Conservation (phyloP, 2,797 vertebrate species). For the Gouania willdenowi region DNA sequence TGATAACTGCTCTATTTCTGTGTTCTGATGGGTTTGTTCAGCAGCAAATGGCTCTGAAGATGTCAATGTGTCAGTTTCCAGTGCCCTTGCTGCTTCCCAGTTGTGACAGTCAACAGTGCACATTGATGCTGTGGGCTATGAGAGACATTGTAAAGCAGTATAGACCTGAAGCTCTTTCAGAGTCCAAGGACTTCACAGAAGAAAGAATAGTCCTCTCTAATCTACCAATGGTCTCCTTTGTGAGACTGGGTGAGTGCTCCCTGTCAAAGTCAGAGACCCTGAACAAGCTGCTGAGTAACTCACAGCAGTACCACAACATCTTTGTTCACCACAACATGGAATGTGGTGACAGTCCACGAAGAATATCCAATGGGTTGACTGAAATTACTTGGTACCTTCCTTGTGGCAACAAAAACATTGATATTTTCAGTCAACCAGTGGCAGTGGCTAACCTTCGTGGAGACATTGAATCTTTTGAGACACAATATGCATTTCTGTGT, state of each 20-base stretch:
- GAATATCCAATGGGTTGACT: conserved; percentile 70
- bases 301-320: conserved; percentile 66
- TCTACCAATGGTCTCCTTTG: conserved; percentile 66
- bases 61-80: conserved; percentile 84
- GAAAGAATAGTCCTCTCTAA: conserved; percentile 61
- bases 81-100: conserved; percentile 78
- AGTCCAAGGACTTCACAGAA: conserved; percentile 66
- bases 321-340: conserved; percentile 69
- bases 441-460: conserved; percentile 78
- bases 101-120: conserved; percentile 47
- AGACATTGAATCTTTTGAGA: conserved; percentile 62
- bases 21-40: conserved; percentile 77
- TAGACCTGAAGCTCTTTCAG: conserved; percentile 62
- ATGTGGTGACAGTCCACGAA: conserved; percentile 52
- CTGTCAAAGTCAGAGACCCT: conserved; percentile 79
- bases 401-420: conserved; percentile 67
- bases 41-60: conserved; percentile 78
- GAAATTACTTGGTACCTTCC: conserved; percentile 82
- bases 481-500: conserved; percentile 75
- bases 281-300: conserved; percentile 73
- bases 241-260: conserved; percentile 61
- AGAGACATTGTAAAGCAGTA: conserved; percentile 76
- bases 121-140: conserved; percentile 81
- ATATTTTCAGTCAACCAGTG: conserved; percentile 74
- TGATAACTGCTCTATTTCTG: conserved; percentile 75